Evolutionary conservation across 2,888 invertebrate genomes (phyloP), one percentile per base, ranked within the genome.

Genomic region (Nebria brevicollis): DNA sequence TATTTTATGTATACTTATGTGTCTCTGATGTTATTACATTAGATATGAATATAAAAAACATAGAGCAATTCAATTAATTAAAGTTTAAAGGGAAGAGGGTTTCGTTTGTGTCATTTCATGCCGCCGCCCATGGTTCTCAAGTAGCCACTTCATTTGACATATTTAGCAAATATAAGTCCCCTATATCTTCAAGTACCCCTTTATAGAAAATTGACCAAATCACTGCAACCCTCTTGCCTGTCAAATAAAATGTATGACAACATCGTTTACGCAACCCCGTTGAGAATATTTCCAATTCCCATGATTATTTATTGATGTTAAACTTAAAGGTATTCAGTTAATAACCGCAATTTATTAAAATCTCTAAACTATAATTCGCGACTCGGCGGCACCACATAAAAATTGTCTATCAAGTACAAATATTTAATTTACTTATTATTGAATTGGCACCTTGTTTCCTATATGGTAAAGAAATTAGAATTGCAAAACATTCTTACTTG

Each of bases 401-500:
- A 34, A 34, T 34, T 34, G 5, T 1, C 34, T 34, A 4, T 34
- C 1, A 34, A 34, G 34, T 34, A 34, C 34, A 34, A 34, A 34
- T 34, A 34, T 34, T 34, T 66, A 66, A 20, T 66, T 66, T n/a
- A 13, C 25, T 66, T 13, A 20, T 20, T 20, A 1, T 20, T 20
- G 20, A 20, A 20, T 20, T 20, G 20, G 1, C 20, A 20, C 20
- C 20, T 20, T 20, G 20, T 20, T 20, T 0, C 20, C 20, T 20
- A 20, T 20, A 20, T 20, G 20, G 20, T 20, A 20, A 20, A 20
- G 20, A 20, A 20, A 20, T 4, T 66, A 66, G 25, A 1, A 72
- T 72, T 6, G 1, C 41, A 26, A n/a, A n/a, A 34, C n/a, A 41
- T 20, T 25, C 73, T 81, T 73, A 81, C 81, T 66, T 81, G 76